Evolutionary conservation across 2,113 vertebrate genomes (phyloP), one percentile per base, ranked within the genome.

Genomic region (Tapirus terrestris): DNA sequence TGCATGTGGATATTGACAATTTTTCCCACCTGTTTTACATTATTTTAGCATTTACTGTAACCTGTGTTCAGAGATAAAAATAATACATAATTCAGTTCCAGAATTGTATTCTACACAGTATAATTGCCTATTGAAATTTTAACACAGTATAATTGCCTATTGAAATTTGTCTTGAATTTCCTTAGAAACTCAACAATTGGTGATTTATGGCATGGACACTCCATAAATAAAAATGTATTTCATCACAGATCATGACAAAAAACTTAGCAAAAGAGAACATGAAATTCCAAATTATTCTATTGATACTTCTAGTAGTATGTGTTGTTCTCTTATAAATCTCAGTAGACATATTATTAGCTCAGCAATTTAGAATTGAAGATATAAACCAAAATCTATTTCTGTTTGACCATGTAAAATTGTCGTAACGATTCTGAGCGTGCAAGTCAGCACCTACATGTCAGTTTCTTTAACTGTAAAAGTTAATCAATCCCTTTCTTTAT

Each of bases 31-130:
- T 95, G 65, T 53, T 86, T 79, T 89, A 45, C 7, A 77, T 84
- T 76, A 72, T 81, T 89, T 95, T 93, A 56, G n/a, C 45, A 89
- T 85, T 84, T 91, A 85, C 20, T 61, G 2, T 83, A 91, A 89
- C 11, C 31, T 86, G 20, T 70, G 1, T 27, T 33, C 76, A 91
- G 11, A 91, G n/a, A 51, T 76, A 58, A 91, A 91, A 91, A 53
- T 72, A 95, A 93, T 61, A 61, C 1, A n/a, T 36, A 20, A 48
- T 56, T 83, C 1, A 53, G 51, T 85, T 60, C 39, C 13, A 82
- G 4, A 86, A 89, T 48, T 89, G 9, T 72, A 39, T 72, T 72
- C 25, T 63, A 90, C 31, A 43, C 8, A 63, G 61, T 75, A 33
- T 68, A 67, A 56, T 82, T 72, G 9, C 36, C 27, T 51, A 60